Evolutionary conservation across 2,113 vertebrate species (phyloP).

Genomic region (Pseudopipra pipra): DNA sequence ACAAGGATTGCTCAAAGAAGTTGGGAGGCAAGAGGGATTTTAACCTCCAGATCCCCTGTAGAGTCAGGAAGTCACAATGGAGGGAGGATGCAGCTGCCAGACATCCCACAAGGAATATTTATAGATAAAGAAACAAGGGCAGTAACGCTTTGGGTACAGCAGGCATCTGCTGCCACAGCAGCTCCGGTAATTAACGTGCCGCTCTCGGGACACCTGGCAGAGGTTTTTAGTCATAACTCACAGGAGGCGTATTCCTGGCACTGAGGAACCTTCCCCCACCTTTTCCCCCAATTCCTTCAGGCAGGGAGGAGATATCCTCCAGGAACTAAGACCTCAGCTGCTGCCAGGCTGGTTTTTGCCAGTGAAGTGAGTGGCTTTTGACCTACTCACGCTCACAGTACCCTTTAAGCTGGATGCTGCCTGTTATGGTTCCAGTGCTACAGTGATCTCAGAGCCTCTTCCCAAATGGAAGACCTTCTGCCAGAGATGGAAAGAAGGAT

Average conservation of each 20-base stretch:
- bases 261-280: neutral
- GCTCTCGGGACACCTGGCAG: neutral
- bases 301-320: neutral
- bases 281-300: neutral
- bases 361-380: neutral
- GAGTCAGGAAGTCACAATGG: neutral
- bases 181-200: neutral
- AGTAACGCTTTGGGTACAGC: neutral
- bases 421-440: neutral
- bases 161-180: constrained; percentile 53
- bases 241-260: neutral
- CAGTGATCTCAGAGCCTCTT: neutral
- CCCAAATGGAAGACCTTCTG: neutral
- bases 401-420: neutral
- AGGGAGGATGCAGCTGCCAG: neutral
- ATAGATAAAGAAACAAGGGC: constrained; percentile 34
- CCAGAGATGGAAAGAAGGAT: neutral
- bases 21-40: neutral
- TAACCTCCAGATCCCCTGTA: neutral
- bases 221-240: neutral
- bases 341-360: neutral
- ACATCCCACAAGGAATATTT: constrained; percentile 29
- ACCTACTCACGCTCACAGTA: accelerated
- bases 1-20: neutral
- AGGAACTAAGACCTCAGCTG: neutral